Percentiles rank a stretch among this genome's conserved stretches.
Evolutionary conservation across 2,797 vertebrate species (phyloP).

Genomic region (Amblyraja radiata): DNA sequence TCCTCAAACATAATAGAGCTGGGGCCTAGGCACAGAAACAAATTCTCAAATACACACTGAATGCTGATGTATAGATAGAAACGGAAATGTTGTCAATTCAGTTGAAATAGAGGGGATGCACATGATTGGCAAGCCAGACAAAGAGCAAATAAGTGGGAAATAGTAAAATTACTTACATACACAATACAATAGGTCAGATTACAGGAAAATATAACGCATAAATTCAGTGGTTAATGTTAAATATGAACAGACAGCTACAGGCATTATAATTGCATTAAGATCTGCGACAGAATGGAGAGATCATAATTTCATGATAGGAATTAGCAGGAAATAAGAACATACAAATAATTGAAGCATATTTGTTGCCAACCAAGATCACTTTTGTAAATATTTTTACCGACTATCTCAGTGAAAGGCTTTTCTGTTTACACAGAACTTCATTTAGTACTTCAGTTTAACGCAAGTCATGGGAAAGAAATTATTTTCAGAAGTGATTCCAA

Average conservation of each 20-base stretch:
- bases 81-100: neutral
- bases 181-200: neutral
- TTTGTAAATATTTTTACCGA: neutral
- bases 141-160: neutral
- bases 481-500: neutral
- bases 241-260: neutral
- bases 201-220: neutral
- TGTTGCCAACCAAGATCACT: neutral
- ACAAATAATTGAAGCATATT: neutral
- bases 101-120: neutral
- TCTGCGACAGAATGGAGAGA: neutral
- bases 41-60: neutral
- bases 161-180: neutral
- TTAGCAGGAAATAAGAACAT: neutral
- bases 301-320: neutral
- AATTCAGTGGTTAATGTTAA: neutral
- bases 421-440: neutral
- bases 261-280: neutral
- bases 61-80: neutral
- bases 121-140: neutral
- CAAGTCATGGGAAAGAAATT: constrained; percentile 9
- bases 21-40: neutral
- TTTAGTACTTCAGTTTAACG: constrained; percentile 18
- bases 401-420: neutral
- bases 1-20: neutral